These are phyloP conservation scores for Crocuta crocuta DNA, from an alignment of 2,113 vertebrate genomes.

Conservation along the genomic window DNA sequence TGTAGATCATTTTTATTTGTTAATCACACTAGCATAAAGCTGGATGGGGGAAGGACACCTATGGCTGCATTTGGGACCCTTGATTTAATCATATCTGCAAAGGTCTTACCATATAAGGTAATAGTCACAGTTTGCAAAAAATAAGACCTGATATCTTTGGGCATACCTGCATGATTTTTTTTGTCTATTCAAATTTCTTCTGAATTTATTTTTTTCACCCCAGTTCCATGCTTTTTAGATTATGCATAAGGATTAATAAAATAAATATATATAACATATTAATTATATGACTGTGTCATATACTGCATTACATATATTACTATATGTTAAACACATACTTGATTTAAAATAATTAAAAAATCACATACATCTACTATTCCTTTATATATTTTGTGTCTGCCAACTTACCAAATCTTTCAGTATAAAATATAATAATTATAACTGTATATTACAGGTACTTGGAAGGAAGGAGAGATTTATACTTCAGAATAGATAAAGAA, in stretches of 20 bases:
- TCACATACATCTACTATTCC: not conserved
- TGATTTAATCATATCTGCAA: not conserved
- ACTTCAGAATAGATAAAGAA: not conserved
- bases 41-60: rapidly evolving
- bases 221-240: not conserved
- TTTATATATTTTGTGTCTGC: not conserved
- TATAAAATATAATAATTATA: not conserved
- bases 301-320: not conserved
- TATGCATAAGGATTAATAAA: not conserved
- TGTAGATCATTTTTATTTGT: not conserved
- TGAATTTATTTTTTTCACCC: not conserved
- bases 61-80: not conserved
- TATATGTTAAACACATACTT: not conserved
- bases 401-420: not conserved
- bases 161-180: not conserved
- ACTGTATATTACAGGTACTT: not conserved
- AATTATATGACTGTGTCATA: not conserved
- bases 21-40: not conserved
- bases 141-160: not conserved
- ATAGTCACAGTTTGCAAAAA: not conserved
- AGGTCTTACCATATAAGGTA: not conserved
- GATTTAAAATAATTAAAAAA: not conserved
- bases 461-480: not conserved
- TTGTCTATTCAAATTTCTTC: not conserved
- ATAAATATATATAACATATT: not conserved